Evolutionary conservation across 2,113 vertebrate species (phyloP), one percentile per base, ranked within the genome.

Genomic region (Manacus vitellinus): DNA sequence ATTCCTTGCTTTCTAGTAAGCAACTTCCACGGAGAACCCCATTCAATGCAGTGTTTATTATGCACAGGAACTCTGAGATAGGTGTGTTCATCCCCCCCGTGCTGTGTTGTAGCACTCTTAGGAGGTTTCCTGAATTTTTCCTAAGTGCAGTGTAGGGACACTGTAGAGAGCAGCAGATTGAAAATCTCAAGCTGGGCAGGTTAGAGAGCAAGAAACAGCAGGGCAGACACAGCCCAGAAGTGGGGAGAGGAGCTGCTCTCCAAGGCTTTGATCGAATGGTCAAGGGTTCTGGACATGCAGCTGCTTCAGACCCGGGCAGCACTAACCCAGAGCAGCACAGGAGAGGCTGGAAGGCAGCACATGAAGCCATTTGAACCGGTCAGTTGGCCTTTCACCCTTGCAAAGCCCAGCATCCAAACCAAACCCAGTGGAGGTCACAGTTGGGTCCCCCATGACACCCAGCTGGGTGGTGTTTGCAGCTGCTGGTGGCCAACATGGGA

Each of bases 251-350:
- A 70, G 63, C 35, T 68, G 20, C 37, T 88, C 23, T 52, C 33
- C 23, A 14, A 61, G 3, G 9, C 35, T 70, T 77, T 46, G 25
- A 10, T 41, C 0, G 0, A 12, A 10, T 0, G 1, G 81, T 71
- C 63, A 59, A 18, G 39, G 65, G 68, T 86, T 91, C 59, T 55
- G 70, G 77, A 63, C 8, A 0, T 14, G 65, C 84, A 87, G 87
- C 77, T 89, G 87, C 85, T 93, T 39, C 35, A 43, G 72, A 35
- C 27, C 47, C 0, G 0, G 8, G 22, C 62, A 65, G 58, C 55
- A 22, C 66, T 58, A 33, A 72, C 79, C 37, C 41, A 12, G 30
- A 49, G 61, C 3, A 4, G 58, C 67, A 1, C 2, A 33, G 24
- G 62, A 46, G 71, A 33, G 78, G 85, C 46, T 61, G 25, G 25